A percentile compares a stretch with the other conserved stretches of the same genome.
Conservation (phyloP, 2,888 invertebrate genomes). For the Galeopsomyia nigrocyanea region DNA sequence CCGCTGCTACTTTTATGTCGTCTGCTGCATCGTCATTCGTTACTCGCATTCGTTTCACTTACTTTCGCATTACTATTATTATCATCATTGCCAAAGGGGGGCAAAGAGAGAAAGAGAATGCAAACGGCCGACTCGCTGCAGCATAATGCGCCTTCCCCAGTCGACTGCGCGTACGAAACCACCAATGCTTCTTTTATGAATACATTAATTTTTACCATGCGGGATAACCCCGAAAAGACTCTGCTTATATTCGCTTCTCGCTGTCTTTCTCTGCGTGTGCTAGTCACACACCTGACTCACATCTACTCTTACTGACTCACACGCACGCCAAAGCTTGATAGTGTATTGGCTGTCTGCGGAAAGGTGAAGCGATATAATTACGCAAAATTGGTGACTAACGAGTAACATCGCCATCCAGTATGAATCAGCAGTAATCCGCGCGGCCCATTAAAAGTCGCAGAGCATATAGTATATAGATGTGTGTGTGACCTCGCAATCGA, state of each 20-base stretch:
- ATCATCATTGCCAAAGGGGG: background rate
- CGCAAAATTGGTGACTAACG: slow-evolving; percentile 7
- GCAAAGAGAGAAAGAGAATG: background rate
- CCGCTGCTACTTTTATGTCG: slow-evolving; percentile 7
- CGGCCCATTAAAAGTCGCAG: background rate
- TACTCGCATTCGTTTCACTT: slow-evolving; percentile 29
- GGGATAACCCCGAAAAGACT: too few relatives aligned
- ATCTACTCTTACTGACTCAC: too few relatives aligned
- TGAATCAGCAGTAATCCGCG: slow-evolving; percentile 19
- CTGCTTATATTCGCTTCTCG: too few relatives aligned
- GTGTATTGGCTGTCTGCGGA: too few relatives aligned
- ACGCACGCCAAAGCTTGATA: too few relatives aligned
- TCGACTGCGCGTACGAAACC: too few relatives aligned
- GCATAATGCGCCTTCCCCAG: background rate
- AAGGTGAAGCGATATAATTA: too few relatives aligned
- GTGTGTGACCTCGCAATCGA: background rate
- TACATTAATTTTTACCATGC: too few relatives aligned
- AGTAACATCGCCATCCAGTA: background rate
- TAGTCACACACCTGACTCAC: too few relatives aligned
- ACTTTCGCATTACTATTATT: slow-evolving; percentile 21
- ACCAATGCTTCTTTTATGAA: too few relatives aligned
- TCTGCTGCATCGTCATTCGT: background rate
- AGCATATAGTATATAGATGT: slow-evolving; percentile 1
- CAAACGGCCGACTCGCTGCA: slow-evolving; percentile 3
- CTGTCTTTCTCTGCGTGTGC: too few relatives aligned